Evolutionary conservation across 1,140 invertebrate species (phyloP).

Genomic region (Bombus balteatus): DNA sequence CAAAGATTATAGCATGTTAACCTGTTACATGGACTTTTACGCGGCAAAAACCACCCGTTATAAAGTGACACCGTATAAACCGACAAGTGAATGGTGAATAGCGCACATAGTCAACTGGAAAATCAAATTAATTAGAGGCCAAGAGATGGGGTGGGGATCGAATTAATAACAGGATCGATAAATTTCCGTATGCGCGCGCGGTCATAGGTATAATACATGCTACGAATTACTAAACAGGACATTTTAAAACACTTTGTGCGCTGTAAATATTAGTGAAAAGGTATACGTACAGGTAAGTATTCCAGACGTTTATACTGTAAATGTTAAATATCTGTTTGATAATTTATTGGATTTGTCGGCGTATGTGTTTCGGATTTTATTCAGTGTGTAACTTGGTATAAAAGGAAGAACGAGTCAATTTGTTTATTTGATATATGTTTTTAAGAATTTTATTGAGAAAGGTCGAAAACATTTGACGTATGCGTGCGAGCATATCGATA

Average conservation of each 20-base stretch:
- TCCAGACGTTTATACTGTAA: not conserved
- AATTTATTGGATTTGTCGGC: not conserved
- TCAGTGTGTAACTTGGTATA: not conserved
- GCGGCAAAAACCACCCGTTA: not conserved
- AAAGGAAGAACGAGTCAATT: not conserved
- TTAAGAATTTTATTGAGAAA: too few species aligned
- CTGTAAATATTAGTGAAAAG: not conserved
- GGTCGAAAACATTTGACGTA: too few species aligned
- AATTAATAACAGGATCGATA: conserved; percentile 11
- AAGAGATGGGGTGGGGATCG: not conserved
- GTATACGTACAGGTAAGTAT: not conserved
- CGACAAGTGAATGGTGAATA: not conserved
- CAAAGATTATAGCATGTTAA: not conserved
- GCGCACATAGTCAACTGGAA: not conserved
- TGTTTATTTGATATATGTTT: not conserved
- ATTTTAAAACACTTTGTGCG: not conserved
- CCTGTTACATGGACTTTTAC: conserved; percentile 1
- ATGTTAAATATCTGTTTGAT: not conserved
- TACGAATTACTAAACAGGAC: not conserved
- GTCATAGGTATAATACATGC: not conserved
- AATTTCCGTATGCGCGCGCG: not conserved
- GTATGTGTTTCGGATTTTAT: not conserved
- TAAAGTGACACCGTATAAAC: not conserved
- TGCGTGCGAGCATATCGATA: not conserved
- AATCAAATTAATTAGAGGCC: conserved; percentile 21